These are phyloP conservation scores for Caenorhabditis parvicauda DNA, from an alignment of 2,888 invertebrate species.

Conservation along the genomic window DNA sequence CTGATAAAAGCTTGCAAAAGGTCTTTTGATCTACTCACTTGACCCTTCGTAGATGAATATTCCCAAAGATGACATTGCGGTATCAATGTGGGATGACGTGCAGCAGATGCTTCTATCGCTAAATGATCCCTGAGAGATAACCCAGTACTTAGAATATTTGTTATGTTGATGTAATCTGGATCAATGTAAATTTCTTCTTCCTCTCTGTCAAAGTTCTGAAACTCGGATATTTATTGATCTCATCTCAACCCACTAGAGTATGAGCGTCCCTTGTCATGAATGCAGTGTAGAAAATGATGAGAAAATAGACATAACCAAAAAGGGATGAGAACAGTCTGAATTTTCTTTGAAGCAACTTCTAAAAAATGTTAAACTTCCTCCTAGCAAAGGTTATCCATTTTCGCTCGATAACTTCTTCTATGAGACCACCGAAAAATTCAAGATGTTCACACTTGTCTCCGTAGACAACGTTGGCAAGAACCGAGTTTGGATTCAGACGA, in stretches of 20 bases:
- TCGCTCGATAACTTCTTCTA: constrained; percentile 88
- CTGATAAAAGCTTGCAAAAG: constrained; percentile 28
- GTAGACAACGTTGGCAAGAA: constrained; percentile 89
- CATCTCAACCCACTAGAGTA: constrained; percentile 18
- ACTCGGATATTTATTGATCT: not conserved
- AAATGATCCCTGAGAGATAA: constrained; percentile 19
- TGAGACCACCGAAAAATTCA: constrained; percentile 87
- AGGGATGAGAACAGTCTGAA: constrained; percentile 69
- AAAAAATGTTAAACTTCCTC: no score
- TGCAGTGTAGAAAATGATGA: constrained; percentile 80
- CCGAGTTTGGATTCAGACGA: constrained; percentile 86
- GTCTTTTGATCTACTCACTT: constrained; percentile 6
- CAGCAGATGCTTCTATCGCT: no score
- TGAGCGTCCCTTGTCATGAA: constrained; percentile 74
- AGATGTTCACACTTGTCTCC: constrained; percentile 91
- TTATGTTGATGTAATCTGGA: constrained; percentile 9
- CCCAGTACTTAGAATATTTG: constrained; percentile 11
- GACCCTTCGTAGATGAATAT: constrained; percentile 22
- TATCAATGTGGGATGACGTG: no score
- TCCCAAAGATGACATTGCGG: constrained; percentile 46
- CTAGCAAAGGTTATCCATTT: constrained; percentile 97
- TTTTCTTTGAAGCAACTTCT: not conserved
- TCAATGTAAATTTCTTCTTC: constrained; percentile 7
- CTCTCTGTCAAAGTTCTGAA: not conserved
- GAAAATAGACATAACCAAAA: constrained; percentile 84